Percentiles rank a stretch among this genome's conserved stretches.
Conservation (phyloP, 1,140 invertebrate genomes). For the Telenomus remus region DNA sequence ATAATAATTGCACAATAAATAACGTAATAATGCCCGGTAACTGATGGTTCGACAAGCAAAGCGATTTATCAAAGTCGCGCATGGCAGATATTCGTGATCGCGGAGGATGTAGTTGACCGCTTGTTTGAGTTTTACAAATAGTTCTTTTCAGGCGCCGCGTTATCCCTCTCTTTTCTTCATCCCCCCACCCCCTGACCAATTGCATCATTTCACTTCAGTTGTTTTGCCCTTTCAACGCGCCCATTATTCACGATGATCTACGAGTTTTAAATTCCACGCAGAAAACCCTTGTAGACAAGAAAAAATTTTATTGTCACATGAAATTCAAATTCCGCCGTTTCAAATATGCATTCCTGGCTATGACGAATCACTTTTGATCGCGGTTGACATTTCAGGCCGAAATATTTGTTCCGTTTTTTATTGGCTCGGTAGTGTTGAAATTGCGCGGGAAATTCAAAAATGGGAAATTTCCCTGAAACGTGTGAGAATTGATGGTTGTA, state of each 20-base stretch:
- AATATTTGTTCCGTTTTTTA: neutral
- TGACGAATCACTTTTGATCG: no score
- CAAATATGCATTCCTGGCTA: no score
- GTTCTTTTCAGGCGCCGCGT: slow-evolving; percentile 25
- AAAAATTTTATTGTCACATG: neutral
- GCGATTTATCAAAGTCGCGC: slow-evolving; percentile 53
- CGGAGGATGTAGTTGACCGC: slow-evolving; percentile 32
- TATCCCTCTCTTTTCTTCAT: slow-evolving; percentile 3
- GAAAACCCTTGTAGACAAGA: no score
- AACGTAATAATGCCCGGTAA: slow-evolving; percentile 45
- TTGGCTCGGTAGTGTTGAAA: neutral
- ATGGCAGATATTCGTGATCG: slow-evolving; percentile 41
- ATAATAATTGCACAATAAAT: slow-evolving; percentile 49
- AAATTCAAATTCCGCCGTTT: no score
- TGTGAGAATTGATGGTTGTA: no score
- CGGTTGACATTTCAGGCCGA: neutral
- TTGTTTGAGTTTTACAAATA: slow-evolving; percentile 51
- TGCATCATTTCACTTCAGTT: slow-evolving; percentile 19
- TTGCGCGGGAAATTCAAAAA: neutral
- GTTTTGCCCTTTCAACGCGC: slow-evolving; percentile 9
- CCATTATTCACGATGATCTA: neutral
- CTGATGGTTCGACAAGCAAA: slow-evolving; percentile 43
- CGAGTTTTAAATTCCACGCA: neutral
- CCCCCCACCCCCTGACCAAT: neutral
- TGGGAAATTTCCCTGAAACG: no score